Conservation (phyloP, 2,113 vertebrate genomes). For the Brachyhypopomus occidentalis region DNA sequence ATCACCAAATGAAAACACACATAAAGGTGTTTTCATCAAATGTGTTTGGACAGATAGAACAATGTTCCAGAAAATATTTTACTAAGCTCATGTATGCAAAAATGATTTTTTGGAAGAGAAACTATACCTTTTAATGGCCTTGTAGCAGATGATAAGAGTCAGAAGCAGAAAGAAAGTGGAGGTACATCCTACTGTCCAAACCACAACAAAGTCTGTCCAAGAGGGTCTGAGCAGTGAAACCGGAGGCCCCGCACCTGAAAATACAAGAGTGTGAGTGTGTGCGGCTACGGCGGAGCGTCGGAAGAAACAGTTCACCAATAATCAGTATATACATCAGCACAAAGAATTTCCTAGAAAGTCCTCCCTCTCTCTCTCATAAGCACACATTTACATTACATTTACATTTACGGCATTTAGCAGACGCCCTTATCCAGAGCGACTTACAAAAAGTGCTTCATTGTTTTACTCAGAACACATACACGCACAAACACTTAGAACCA, state of each 20-base stretch:
- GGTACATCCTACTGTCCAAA: slow-evolving; percentile 84
- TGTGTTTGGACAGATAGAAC: neutral
- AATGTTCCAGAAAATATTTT: neutral
- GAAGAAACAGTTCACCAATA: neutral
- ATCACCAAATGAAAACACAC: neutral
- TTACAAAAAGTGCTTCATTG: no score
- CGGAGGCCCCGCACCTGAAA: slow-evolving; percentile 79
- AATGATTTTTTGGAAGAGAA: neutral
- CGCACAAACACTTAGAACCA: slow-evolving; percentile 8
- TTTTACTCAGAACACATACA: no score
- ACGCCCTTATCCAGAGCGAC: no score
- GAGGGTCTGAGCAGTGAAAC: slow-evolving; percentile 83
- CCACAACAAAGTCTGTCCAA: slow-evolving; percentile 88
- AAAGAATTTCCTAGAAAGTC: neutral
- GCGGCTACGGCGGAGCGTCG: neutral
- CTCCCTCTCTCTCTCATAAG: neutral
- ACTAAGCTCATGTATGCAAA: neutral
- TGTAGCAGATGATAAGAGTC: slow-evolving; percentile 96
- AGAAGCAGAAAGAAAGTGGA: slow-evolving; percentile 87
- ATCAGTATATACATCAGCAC: neutral
- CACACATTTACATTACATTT: no score
- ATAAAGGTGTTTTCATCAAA: neutral
- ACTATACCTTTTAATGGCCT: slow-evolving; percentile 96
- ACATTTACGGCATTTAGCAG: no score
- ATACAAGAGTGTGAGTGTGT: slow-evolving; percentile 36